These are phyloP conservation scores for Procavia capensis DNA, from an alignment of 2,113 vertebrate species.

Conservation along the genomic window DNA sequence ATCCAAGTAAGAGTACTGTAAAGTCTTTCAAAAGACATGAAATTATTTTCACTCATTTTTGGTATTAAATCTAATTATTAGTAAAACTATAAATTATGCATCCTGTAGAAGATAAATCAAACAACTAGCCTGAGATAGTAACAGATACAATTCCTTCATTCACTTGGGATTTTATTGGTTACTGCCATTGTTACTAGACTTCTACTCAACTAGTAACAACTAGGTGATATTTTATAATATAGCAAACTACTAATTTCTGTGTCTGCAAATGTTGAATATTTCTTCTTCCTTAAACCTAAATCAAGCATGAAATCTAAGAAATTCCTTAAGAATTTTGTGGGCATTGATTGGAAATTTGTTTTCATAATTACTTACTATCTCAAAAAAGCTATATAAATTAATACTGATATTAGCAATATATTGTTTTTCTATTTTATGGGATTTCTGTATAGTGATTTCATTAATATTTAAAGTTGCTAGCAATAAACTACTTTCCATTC, in stretches of 20 bases:
- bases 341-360: conserved; percentile 46
- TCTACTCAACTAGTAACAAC: not conserved
- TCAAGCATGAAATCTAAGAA: not conserved
- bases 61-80: conserved; percentile 20
- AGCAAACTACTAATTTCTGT: not conserved
- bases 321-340: not conserved
- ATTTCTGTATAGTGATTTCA: conserved; percentile 4
- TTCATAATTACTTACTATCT: not conserved
- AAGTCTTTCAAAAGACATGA: not conserved
- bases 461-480: conserved; percentile 3
- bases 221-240: not conserved
- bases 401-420: not conserved
- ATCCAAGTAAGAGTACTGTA: not conserved
- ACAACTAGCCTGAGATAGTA: not conserved
- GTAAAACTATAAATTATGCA: not conserved
- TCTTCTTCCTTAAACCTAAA: not conserved
- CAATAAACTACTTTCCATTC: not conserved
- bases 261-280: not conserved
- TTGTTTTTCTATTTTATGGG: conserved; percentile 23
- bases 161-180: not conserved
- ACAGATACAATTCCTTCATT: not conserved
- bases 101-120: not conserved
- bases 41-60: not conserved
- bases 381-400: not conserved
- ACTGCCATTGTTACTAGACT: not conserved